Percentiles rank a stretch among this genome's conserved stretches.
phyloP scores from a whole-genome alignment of 2,888 invertebrate species.

The Acrobasis suavella region DNA sequence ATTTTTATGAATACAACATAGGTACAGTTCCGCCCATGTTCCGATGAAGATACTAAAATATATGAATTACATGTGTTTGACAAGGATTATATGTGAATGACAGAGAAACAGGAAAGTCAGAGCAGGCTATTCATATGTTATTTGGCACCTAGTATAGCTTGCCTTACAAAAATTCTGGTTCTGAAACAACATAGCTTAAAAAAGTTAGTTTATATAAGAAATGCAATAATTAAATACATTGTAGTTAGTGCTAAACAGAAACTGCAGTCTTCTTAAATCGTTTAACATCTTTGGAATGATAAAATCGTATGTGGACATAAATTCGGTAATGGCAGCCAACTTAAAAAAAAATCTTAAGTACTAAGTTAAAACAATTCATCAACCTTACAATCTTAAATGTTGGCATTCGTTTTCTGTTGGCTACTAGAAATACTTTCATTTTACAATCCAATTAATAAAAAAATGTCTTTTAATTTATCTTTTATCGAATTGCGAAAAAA shows the following conservation, averaged over 20 bases:
- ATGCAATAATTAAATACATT: conserved; percentile 20
- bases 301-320: conserved; percentile 36
- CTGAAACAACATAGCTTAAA: neutral
- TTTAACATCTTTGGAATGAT: conserved; percentile 75
- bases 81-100: neutral
- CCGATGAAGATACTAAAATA: too few species aligned
- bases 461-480: conserved; percentile 54
- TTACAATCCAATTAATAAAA: conserved; percentile 36
- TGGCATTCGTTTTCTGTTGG: conserved; percentile 61
- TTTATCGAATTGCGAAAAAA: conserved; percentile 50
- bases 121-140: neutral
- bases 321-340: conserved; percentile 16
- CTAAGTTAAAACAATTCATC: conserved; percentile 33
- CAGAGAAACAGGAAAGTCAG: neutral
- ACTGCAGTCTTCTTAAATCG: conserved; percentile 51
- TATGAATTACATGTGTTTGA: too few species aligned
- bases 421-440: conserved; percentile 49
- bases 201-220: conserved; percentile 7
- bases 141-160: conserved; percentile 2
- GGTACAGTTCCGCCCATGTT: too few species aligned
- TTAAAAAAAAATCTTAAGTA: conserved; percentile 23
- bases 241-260: conserved; percentile 36
- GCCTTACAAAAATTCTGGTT: neutral
- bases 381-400: conserved; percentile 36
- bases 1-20: too few species aligned